Percentiles rank a stretch among this genome's conserved stretches.
Conservation (phyloP, 2,113 vertebrate genomes). For the Dascyllus trimaculatus region DNA sequence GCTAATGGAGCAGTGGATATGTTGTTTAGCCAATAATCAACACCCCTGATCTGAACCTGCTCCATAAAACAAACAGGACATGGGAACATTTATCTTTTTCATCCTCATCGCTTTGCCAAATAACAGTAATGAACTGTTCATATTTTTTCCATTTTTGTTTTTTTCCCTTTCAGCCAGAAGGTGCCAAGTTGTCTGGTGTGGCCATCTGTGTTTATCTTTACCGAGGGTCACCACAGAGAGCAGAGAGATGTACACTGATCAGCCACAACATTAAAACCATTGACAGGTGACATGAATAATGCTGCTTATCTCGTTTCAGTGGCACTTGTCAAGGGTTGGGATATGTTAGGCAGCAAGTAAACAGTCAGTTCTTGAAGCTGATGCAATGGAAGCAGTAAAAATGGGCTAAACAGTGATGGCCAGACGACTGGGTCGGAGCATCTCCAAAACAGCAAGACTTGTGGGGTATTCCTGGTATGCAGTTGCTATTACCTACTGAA, state of each 20-base stretch:
- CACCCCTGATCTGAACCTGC: slow-evolving; percentile 64
- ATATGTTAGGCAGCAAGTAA: no score
- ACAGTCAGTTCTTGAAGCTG: no score
- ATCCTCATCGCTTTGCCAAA: slow-evolving; percentile 64
- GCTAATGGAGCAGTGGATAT: slow-evolving; percentile 55
- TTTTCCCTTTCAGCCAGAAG: slow-evolving; percentile 44
- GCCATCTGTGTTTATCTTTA: slow-evolving; percentile 68
- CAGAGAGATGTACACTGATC: slow-evolving; percentile 27
- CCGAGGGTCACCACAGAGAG: slow-evolving; percentile 49
- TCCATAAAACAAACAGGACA: slow-evolving; percentile 70
- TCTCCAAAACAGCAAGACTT: no score
- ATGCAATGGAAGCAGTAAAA: no score
- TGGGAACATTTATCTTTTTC: slow-evolving; percentile 61
- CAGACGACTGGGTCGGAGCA: no score
- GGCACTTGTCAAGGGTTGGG: no score
- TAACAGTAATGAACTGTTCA: slow-evolving; percentile 63
- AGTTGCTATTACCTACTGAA: no score
- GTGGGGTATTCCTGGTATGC: no score
- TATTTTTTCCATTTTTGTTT: slow-evolving; percentile 38
- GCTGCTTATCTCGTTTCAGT: no score
- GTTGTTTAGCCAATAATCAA: slow-evolving; percentile 71
- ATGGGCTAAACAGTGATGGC: no score
- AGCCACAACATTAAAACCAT: not conserved
- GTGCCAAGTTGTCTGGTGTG: slow-evolving; percentile 67
- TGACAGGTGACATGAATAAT: no score